A percentile compares a stretch with the other conserved stretches of the same genome.
These are phyloP conservation scores for Stratiomys singularior DNA, from an alignment of 2,888 invertebrate genomes.

Conservation along the genomic window DNA sequence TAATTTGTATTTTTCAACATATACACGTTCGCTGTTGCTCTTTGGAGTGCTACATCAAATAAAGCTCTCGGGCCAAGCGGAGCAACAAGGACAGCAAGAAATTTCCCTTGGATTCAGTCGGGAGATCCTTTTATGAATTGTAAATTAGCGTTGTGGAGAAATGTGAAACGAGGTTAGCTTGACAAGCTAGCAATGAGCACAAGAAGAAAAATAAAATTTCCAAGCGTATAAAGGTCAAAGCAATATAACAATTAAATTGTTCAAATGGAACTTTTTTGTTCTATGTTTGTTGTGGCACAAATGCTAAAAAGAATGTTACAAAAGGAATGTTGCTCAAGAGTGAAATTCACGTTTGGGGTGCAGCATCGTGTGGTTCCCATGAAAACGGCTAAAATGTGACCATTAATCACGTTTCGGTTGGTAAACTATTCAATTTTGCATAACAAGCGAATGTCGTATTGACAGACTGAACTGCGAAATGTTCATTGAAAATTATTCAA, in stretches of 20 bases:
- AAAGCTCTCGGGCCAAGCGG: neutral
- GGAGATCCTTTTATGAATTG: constrained; percentile 4
- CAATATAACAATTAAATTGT: constrained; percentile 2
- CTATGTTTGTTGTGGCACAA: neutral
- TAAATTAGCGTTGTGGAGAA: constrained; percentile 1
- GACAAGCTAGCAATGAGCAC: neutral
- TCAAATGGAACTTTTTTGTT: neutral
- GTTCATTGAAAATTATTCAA: too few species aligned
- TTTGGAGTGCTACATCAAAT: neutral
- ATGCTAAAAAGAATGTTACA: neutral
- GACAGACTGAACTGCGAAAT: too few species aligned
- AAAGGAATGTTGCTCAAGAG: neutral
- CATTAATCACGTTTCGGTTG: too few species aligned
- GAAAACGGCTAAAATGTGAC: too few species aligned
- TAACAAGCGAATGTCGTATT: too few species aligned
- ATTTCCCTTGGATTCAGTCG: neutral
- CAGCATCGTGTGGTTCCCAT: too few species aligned
- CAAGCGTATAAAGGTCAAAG: neutral
- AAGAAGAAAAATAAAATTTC: neutral
- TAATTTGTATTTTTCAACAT: neutral
- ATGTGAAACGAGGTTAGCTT: constrained; percentile 2
- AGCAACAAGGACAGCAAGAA: neutral
- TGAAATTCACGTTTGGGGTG: too few species aligned
- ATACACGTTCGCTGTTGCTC: neutral
- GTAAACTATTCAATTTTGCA: too few species aligned